These are phyloP conservation scores for Phocoena sinus DNA, from an alignment of 2,113 vertebrate species.

Conservation along the genomic window DNA sequence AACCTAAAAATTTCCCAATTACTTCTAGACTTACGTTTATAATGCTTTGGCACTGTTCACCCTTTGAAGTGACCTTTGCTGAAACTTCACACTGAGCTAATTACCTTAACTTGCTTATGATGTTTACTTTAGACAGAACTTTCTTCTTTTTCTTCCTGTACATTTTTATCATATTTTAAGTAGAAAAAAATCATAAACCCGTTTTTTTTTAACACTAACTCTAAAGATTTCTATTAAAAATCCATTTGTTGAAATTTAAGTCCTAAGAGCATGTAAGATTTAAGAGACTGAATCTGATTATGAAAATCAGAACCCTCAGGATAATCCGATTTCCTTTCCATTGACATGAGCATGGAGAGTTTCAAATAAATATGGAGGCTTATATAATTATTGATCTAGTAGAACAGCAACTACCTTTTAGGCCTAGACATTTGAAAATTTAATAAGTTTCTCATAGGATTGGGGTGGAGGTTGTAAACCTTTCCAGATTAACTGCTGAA, in stretches of 20 bases:
- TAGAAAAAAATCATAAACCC: not conserved
- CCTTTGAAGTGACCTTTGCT: not conserved
- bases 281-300: not conserved
- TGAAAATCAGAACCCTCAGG: not conserved
- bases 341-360: not conserved
- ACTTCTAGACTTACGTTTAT: not conserved
- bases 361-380: not conserved
- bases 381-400: not conserved
- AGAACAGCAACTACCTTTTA: not conserved
- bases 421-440: not conserved
- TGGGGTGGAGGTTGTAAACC: not conserved
- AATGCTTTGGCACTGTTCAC: not conserved
- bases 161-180: not conserved
- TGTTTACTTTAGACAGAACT: not conserved
- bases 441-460: not conserved
- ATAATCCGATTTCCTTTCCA: not conserved
- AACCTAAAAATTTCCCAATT: not conserved
- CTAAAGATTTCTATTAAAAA: not conserved
- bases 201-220: not conserved
- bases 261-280: not conserved
- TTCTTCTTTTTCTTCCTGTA: not conserved
- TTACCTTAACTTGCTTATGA: not conserved
- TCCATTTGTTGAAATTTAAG: not conserved
- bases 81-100: conserved; percentile 18
- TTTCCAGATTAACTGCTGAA: not conserved